A percentile compares a stretch with the other conserved stretches of the same genome.
Evolutionary conservation across 2,113 vertebrate genomes (phyloP).

Genomic region (Ploceus nigricollis): DNA sequence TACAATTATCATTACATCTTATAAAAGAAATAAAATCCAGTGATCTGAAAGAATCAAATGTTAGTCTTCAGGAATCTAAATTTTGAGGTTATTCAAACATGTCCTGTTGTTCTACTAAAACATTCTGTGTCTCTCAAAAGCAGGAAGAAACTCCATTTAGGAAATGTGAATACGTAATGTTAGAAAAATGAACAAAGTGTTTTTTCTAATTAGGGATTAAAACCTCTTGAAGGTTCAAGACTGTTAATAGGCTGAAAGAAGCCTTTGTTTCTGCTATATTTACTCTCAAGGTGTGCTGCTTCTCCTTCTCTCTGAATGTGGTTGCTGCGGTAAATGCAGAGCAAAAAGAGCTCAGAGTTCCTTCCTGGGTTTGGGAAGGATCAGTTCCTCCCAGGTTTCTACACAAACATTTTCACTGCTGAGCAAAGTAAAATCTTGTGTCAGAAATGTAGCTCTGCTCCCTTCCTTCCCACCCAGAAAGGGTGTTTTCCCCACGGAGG

Average conservation of each 20-base stretch:
- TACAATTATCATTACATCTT: background rate
- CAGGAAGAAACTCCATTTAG: background rate
- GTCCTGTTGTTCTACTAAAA: background rate
- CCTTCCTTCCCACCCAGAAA: background rate
- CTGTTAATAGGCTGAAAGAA: background rate
- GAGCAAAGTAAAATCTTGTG: background rate
- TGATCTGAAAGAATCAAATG: background rate
- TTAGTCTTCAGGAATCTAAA: background rate
- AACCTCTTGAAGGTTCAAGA: background rate
- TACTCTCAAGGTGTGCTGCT: background rate
- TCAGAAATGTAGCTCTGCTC: background rate
- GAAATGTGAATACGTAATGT: background rate
- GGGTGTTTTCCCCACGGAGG: accelerated
- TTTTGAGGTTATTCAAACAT: background rate
- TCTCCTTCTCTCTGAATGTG: background rate
- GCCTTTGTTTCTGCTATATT: background rate
- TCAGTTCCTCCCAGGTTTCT: background rate
- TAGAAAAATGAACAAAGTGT: background rate
- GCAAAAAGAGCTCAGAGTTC: background rate
- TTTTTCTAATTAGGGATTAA: background rate
- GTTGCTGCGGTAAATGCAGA: background rate
- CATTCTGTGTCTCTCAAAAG: background rate
- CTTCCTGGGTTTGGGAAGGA: background rate
- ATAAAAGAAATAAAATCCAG: background rate
- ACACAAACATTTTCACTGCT: background rate